Conservation (phyloP, 2,888 invertebrate species). For the Nemoura dubitans region DNA sequence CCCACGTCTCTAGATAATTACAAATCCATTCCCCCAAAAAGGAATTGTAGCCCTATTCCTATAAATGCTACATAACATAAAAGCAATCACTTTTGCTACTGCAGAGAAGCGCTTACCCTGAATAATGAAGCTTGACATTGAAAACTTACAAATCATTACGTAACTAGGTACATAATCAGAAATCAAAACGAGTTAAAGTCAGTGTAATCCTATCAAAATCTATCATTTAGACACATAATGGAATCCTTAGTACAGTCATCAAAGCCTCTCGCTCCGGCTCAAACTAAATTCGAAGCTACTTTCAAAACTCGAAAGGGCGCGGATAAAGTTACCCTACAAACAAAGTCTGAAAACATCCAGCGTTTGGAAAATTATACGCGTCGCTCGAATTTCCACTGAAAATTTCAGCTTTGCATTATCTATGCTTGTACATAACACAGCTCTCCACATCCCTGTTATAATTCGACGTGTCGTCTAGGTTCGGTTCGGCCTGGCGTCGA, state of each 20-base stretch:
- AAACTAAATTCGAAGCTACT: not conserved
- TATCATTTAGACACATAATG: not conserved
- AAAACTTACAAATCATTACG: not conserved
- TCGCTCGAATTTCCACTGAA: not conserved
- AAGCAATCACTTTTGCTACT: too few relatives aligned
- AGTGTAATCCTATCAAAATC: not conserved
- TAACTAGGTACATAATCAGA: not conserved
- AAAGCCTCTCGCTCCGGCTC: not conserved
- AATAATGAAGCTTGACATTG: too few relatives aligned
- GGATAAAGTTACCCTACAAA: not conserved
- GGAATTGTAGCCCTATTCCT: too few relatives aligned
- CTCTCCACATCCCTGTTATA: not conserved
- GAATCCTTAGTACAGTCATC: not conserved
- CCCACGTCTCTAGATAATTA: too few relatives aligned
- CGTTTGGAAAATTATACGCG: not conserved
- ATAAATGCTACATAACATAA: too few relatives aligned
- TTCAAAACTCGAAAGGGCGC: not conserved
- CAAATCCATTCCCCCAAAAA: too few relatives aligned
- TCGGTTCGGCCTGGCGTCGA: not conserved
- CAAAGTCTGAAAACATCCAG: not conserved
- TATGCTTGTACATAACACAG: not conserved
- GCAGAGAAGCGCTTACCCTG: too few relatives aligned
- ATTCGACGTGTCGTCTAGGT: not conserved
- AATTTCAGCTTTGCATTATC: not conserved
- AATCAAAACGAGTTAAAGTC: not conserved